A percentile compares a stretch with the other conserved stretches of the same genome.
Conservation (phyloP, 2,888 invertebrate genomes). For the Nymphalis urticae region DNA sequence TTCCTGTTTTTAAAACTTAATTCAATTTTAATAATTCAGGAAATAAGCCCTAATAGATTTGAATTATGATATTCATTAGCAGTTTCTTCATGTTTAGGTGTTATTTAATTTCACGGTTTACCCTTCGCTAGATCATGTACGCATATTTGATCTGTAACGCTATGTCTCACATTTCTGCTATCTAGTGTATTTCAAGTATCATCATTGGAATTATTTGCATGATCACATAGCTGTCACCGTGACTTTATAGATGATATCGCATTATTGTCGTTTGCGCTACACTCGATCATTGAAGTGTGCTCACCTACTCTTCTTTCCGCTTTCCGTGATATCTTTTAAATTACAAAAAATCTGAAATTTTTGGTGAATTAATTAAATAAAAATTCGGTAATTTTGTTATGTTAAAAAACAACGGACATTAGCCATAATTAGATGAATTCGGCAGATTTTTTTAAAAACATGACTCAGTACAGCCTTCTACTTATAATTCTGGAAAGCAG, state of each 20-base stretch:
- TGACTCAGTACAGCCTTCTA: constrained; percentile 49
- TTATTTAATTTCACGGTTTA: too few species aligned
- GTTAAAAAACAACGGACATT: background rate
- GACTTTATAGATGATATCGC: background rate
- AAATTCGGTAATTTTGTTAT: too few species aligned
- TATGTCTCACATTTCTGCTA: background rate
- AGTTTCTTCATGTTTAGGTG: too few species aligned
- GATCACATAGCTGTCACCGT: background rate
- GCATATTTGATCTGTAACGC: background rate
- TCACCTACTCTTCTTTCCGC: background rate
- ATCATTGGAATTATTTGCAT: constrained; percentile 3
- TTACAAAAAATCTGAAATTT: too few species aligned
- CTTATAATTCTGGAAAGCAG: constrained; percentile 59
- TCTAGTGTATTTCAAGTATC: background rate
- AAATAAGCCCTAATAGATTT: too few species aligned
- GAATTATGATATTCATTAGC: too few species aligned
- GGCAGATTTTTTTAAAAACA: constrained; percentile 18
- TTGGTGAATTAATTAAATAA: too few species aligned
- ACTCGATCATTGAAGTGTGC: background rate
- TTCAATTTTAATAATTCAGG: too few species aligned
- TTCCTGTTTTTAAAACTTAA: too few species aligned
- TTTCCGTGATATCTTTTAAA: background rate
- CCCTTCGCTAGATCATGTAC: background rate
- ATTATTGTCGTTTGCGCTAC: background rate
- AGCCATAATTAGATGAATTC: constrained; percentile 15